phyloP scores from a whole-genome alignment of 2,113 vertebrate species.

The Sialia sialis region DNA sequence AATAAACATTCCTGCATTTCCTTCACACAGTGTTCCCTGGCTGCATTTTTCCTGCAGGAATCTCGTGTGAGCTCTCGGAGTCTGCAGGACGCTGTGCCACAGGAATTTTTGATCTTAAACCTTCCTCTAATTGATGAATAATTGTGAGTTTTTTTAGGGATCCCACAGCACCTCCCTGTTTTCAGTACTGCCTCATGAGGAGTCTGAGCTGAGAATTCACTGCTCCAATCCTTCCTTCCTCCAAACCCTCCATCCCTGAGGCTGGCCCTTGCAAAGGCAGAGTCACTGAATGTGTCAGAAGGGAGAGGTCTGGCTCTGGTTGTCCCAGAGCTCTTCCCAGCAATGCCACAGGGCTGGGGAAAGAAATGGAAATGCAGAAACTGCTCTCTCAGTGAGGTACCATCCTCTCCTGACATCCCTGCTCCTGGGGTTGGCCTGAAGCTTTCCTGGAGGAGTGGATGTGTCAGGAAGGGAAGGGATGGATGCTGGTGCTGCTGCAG shows the following conservation, averaged over 20 bases:
- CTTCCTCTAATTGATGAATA: neutral
- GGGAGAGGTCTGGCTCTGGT: neutral
- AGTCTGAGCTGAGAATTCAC: neutral
- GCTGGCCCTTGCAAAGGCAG: neutral
- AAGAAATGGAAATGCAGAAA: neutral
- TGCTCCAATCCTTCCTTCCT: neutral
- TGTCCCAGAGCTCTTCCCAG: neutral
- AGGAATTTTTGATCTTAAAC: neutral
- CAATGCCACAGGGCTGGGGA: neutral
- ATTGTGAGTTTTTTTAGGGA: neutral
- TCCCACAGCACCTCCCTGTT: neutral
- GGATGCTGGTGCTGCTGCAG: neutral
- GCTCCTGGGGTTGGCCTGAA: neutral
- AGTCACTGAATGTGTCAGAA: fast-evolving
- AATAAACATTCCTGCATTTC: neutral
- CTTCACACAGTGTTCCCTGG: neutral
- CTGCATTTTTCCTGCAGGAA: neutral
- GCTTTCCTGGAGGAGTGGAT: neutral
- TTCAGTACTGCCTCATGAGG: neutral
- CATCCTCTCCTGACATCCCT: neutral
- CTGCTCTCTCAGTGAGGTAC: neutral
- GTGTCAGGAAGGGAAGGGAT: neutral
- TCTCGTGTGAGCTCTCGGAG: neutral
- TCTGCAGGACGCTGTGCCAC: neutral
- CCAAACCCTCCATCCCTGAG: neutral